These are phyloP conservation scores for Globicephala melas DNA, from an alignment of 2,113 vertebrate genomes.

Conservation along the genomic window DNA sequence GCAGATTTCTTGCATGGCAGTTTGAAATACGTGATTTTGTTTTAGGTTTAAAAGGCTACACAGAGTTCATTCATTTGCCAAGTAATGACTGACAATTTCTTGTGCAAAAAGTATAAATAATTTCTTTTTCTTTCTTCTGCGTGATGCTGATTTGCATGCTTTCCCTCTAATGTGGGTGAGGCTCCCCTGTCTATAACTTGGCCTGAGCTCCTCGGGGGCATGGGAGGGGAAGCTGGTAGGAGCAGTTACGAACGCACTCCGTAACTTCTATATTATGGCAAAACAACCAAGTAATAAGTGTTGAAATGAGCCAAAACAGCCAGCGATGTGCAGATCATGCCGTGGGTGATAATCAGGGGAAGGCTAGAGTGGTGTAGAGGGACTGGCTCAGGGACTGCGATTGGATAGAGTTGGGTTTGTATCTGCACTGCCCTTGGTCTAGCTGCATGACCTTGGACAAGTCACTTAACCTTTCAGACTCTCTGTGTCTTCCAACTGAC, in stretches of 20 bases:
- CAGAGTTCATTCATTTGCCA: neutral
- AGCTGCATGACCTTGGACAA: neutral
- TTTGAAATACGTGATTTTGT: conserved; percentile 14
- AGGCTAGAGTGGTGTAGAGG: neutral
- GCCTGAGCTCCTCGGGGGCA: neutral
- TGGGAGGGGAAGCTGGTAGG: neutral
- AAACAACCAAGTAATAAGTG: neutral
- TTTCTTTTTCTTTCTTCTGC: neutral
- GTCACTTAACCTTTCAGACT: neutral
- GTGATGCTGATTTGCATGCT: neutral
- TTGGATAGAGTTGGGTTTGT: neutral
- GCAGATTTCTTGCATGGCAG: neutral
- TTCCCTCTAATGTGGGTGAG: neutral
- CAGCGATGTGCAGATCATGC: neutral
- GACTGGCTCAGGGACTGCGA: neutral
- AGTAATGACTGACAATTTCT: neutral
- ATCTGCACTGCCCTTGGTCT: neutral
- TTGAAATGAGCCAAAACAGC: neutral
- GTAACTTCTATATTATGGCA: neutral
- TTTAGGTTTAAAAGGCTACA: conserved; percentile 20
- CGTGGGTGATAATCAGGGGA: neutral
- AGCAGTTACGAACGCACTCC: neutral
- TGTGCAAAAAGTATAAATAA: neutral
- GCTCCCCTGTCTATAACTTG: neutral
- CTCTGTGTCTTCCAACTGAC: neutral